Base-by-base conservation (phyloP, 2,797 vertebrate genomes). In the Limnodromus scolopaceus region DNA sequence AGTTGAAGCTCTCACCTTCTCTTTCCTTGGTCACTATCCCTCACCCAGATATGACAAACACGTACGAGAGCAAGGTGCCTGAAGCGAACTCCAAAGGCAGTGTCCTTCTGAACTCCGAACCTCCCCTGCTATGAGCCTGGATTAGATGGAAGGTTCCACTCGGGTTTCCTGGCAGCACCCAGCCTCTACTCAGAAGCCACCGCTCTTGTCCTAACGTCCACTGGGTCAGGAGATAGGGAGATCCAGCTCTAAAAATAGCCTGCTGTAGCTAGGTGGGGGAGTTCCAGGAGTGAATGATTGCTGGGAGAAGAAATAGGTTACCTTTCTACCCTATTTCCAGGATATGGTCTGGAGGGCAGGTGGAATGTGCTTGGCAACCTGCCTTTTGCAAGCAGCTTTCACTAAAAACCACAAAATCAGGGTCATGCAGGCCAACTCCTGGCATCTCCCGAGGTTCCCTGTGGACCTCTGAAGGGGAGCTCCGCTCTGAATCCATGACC, bases 201-300 rank as follows among this genome's bases (percentile, higher is more conserved):
- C 2, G 16, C 60, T 76, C 88, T 66, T 69, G 43, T 74, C 46
- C 68, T 70, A 39, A 48, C 27, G 30, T 54, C 82, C 28, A 66
- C 23, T 55, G 27, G 51, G 65, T 79, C 64, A 69, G 41, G 66
- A 87, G 55, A 95, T 2, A 92, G 5, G 65, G 93, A 95, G 24
- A 93, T 91, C 28, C 76, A 72, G 58, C 19, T 92, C 75, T 89
- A 96, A 95, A 97, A 95, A 91, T 92, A 96, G 68, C 28, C 58
- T 14, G 45, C 38, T 81, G 75, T 89, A 91, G 87, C 80, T 96
- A 76, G 51, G 95, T 91, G 76, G 63, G 68, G 32, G 25, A 66
- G 49, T 87, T 94, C 77, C 70, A 87, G 88, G 78, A 90, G 71
- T 39, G 27, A 77, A 48, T 68, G 38, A 75, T 30, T 96, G 48